Percentiles rank a stretch among this genome's conserved stretches.
These are phyloP conservation scores for Pelusios castaneus DNA, from an alignment of 2,113 vertebrate species.

Conservation along the genomic window DNA sequence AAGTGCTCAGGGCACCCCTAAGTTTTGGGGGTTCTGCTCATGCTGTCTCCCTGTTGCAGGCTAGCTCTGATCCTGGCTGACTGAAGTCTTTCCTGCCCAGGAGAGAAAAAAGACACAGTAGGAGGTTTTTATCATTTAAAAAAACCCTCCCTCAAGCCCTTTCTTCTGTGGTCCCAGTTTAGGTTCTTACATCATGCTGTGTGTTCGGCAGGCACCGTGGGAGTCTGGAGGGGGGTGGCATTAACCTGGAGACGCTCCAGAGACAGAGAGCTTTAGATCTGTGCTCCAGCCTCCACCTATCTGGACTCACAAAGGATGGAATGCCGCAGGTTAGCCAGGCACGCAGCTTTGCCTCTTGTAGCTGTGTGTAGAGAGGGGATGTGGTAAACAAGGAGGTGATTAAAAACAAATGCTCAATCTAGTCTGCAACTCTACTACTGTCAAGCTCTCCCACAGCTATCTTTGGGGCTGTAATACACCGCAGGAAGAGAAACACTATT, in stretches of 20 bases:
- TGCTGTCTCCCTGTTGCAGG: too few relatives aligned
- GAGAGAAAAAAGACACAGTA: background rate
- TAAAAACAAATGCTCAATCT: background rate
- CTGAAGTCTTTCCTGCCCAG: background rate
- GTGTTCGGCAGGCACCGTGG: accelerated
- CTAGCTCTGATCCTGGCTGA: too few relatives aligned
- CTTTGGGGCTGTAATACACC: constrained; percentile 5
- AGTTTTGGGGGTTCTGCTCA: too few relatives aligned
- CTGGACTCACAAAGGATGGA: background rate
- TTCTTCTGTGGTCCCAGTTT: accelerated
- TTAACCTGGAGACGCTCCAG: background rate
- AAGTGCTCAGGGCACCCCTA: too few relatives aligned
- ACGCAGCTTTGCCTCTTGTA: background rate
- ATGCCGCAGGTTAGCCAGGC: background rate
- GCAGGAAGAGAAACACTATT: constrained; percentile 39
- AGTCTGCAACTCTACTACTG: background rate
- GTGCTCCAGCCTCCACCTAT: background rate
- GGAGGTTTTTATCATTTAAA: background rate
- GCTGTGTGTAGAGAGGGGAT: background rate
- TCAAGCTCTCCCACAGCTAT: background rate
- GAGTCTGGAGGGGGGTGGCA: background rate
- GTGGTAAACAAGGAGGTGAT: background rate
- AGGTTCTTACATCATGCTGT: background rate
- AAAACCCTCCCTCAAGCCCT: background rate
- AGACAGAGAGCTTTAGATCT: background rate